A percentile compares a stretch with the other conserved stretches of the same genome.
Evolutionary conservation across 2,113 vertebrate species (phyloP).

Genomic region (Cyanoliseus patagonus): DNA sequence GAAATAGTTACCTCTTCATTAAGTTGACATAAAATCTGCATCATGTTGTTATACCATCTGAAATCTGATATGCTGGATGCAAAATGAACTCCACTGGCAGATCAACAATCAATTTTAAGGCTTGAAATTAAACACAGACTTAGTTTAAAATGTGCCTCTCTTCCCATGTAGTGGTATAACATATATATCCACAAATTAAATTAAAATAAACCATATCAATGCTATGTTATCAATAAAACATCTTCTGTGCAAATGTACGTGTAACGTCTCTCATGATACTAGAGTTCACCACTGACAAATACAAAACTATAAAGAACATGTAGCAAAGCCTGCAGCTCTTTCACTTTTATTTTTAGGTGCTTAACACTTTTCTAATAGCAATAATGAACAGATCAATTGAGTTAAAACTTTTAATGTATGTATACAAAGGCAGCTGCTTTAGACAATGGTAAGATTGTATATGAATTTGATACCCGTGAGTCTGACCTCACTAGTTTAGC

Average conservation of each 20-base stretch:
- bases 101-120: conserved; percentile 70
- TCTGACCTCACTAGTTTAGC: background rate
- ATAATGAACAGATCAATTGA: background rate
- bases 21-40: conserved; percentile 65
- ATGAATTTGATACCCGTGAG: background rate
- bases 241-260: background rate
- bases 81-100: conserved; percentile 74
- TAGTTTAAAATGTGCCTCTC: conserved; percentile 40
- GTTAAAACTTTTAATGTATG: background rate
- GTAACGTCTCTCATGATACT: background rate
- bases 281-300: background rate
- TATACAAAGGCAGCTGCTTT: background rate
- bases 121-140: conserved; percentile 73
- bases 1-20: conserved; percentile 62
- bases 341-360: background rate
- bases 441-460: background rate
- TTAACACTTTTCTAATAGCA: background rate
- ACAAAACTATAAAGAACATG: background rate
- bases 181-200: conserved; percentile 35
- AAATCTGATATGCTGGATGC: conserved; percentile 70
- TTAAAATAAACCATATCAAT: conserved; percentile 6
- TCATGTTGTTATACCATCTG: conserved; percentile 70
- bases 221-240: background rate
- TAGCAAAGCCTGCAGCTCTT: background rate
- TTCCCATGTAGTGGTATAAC: conserved; percentile 44